Base-by-base conservation (phyloP, 2,113 vertebrate species). In the Peromyscus leucopus region DNA sequence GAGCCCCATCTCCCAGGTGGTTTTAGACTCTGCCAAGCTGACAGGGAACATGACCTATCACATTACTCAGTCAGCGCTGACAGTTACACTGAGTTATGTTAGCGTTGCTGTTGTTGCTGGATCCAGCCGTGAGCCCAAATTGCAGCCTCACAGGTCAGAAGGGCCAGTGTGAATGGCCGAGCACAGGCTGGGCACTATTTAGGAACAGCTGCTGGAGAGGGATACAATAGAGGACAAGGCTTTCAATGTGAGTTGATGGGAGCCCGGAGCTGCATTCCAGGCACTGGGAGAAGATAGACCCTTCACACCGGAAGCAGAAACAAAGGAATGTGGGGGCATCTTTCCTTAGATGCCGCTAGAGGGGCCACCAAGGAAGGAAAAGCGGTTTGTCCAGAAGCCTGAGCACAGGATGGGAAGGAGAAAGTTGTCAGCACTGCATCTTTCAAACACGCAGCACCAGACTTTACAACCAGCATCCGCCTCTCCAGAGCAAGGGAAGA, bases 161-260 rank as follows among this genome's bases (percentile, higher is more conserved):
- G 67, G 42, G 39, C 4, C 28, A 0, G n/a, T 16, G 16, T 11
- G 55, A 74, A 61, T 3, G 65, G 4, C 10, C 21, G 48, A 71
- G 33, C 65, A 22, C 17, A 28, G 83, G 67, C 75, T 72, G 12
- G 9, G 84, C 17, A 67, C 65, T 57, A 39, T 51, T 78, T 33
- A 74, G 78, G 36, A 80, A 55, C 3, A 42, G 55, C 28, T 0
- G 0, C 7, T 13, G 48, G 75, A 59, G 26, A 42, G 59, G 39
- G 19, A 15, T 26, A 91, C 1, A 13, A 0, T 0, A 1, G 5
- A 67, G 31, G n/a, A 46, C 28, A 13, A 10, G 3, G 4, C 1
- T 59, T 61, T 83, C 26, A 61, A 0, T 0, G 4, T 15, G 51
- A 48, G 13, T 28, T 22, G 28, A 13, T 36, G 61, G 72, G 26